Base-by-base conservation (phyloP, 2,113 vertebrate species). In the Podarcis muralis region DNA sequence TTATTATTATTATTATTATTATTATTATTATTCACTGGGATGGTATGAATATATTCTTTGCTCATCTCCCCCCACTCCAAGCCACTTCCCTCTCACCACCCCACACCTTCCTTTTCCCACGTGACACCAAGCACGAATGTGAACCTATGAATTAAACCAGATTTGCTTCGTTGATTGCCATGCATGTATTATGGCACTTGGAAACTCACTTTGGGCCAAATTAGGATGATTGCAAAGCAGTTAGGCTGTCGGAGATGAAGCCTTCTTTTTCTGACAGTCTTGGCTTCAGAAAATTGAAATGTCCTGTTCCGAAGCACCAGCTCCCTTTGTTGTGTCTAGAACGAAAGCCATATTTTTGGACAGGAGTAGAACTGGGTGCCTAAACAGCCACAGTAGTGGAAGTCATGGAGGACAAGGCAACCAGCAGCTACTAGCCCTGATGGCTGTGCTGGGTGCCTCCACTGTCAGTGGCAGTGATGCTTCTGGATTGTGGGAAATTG, bases 161-260 rank as follows among this genome's bases (percentile, higher is more conserved):
- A 77, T 89, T 91, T 90, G 81, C 90, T 79, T 94, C 89, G 80
- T 87, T 96, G 94, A 96, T 96, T 95, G 90, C 94, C 95, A 95
- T 96, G 94, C 92, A 92, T 87, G 86, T 92, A 94, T 95, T 93
- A 91, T 37, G 92, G 81, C 93, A 89, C 92, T 94, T 96, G 95
- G 94, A 96, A 95, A 92, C 93, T 95, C 94, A 94, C 95, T 96
- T 95, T 79, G 91, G 95, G 95, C 95, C 93, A 92, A 95, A 90
- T 96, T 96, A 95, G 94, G 94, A 90, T 96, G 96, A 96, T 96
- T 96, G 93, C 87, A 92, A 78, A 88, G 96, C 90, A 95, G 94
- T 96, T 96, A 95, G 94, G 92, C 88, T 96, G 94, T 96, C 95
- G 95, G 18, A 87, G 1, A 53, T 75, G 89, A 93, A 95, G 89